A percentile compares a stretch with the other conserved stretches of the same genome.
These are phyloP conservation scores for Trachymyrmex cornetzi DNA, from an alignment of 1,140 invertebrate species.

Conservation along the genomic window DNA sequence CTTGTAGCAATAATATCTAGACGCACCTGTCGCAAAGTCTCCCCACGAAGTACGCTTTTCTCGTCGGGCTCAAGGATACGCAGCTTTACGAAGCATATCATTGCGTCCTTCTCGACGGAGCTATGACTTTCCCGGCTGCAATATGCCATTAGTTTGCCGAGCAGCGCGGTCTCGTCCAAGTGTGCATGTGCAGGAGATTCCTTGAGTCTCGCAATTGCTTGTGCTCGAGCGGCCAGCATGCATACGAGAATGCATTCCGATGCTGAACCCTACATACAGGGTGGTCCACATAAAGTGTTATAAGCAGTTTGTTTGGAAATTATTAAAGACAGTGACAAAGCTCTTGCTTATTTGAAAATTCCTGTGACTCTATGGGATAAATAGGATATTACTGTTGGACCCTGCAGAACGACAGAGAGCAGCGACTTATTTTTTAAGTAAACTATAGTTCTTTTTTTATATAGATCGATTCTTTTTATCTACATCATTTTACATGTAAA, in stretches of 20 bases:
- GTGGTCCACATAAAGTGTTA: conserved; percentile 23
- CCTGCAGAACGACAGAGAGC: background rate
- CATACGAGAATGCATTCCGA: conserved; percentile 98
- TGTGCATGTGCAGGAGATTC: conserved; percentile 92
- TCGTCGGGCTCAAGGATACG: conserved; percentile 98
- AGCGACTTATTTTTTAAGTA: background rate
- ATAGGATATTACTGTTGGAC: background rate
- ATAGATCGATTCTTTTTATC: background rate
- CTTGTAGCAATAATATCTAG: background rate
- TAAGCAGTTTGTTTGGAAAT: background rate
- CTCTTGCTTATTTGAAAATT: background rate
- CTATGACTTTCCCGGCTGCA: conserved; percentile 98
- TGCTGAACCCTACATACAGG: conserved; percentile 94
- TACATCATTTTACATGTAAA: conserved; percentile 4
- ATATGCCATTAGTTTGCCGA: conserved; percentile 98
- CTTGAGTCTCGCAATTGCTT: conserved; percentile 96
- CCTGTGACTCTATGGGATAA: background rate
- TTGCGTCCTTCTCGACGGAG: conserved; percentile 99
- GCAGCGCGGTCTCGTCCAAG: conserved; percentile 96
- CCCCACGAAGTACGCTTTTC: conserved; percentile 95
- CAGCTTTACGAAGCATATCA: conserved; percentile 99
- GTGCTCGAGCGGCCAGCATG: conserved; percentile 97
- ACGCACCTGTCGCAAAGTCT: conserved; percentile 92
- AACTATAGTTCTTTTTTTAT: background rate
- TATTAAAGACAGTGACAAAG: conserved; percentile 3